Base-by-base conservation (phyloP, 2,113 vertebrate genomes). In the Odontophorus gujanensis region DNA sequence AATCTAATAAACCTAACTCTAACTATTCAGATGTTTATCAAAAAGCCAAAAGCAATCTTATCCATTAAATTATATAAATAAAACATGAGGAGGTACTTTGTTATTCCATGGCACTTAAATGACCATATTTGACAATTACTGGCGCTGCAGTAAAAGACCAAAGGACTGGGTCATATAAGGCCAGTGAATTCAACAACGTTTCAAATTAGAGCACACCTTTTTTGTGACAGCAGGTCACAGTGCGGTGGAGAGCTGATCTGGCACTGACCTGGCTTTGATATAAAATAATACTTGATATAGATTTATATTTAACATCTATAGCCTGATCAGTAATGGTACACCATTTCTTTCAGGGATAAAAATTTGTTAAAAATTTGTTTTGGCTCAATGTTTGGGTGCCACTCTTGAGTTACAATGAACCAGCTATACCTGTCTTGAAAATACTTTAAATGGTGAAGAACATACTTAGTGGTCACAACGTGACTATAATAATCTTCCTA, bases 271-370 rank as follows among this genome's bases (percentile, higher is more conserved):
- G 42, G 18, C 51, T 53, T 53, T 53, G 51, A 53, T 4, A 73
- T 4, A 94, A 77, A 58, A 73, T 76, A 76, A 57, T 30, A 81
- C 80, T 85, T 58, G 50, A 89, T 4, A 73, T 5, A 94, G 77
- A 59, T 71, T 76, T 77, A 57, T 71, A 78, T 96, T 97, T 88
- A 85, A 84, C 95, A 93, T 91, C 24, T 89, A 93, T 81, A 55
- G 34, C 25, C 36, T 89, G 12, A 34, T 92, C 55, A 91, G 63
- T 94, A 30, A 26, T 24, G 42, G 11, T 69, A 74, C 15, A 82
- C n/a, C 6, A n/a, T 2, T 65, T 40, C 88, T 89, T 93, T 81
- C 69, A 76, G 9, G 19, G 57, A 89, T 87, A 79, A 85, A 40
- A 40, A 40, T 40, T 40, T 13, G 12, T 40, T 40, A 40, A 40